phyloP scores from a whole-genome alignment of 2,113 vertebrate species.

The Lucifuga dentata region DNA sequence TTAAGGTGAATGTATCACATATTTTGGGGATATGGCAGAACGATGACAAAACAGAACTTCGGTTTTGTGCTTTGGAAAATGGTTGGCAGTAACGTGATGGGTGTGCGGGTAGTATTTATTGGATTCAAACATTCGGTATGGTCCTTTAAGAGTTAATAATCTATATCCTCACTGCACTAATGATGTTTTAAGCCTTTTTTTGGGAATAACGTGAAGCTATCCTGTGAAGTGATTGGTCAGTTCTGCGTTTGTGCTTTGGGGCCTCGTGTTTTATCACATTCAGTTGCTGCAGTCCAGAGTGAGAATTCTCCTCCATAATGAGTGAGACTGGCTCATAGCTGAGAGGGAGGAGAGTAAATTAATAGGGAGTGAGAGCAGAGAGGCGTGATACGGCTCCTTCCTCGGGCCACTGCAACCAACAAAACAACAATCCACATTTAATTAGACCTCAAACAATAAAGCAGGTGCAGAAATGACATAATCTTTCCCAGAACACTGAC shows the following conservation, averaged over 20 bases:
- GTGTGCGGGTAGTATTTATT: too few relatives aligned
- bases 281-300: neutral
- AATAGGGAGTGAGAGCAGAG: conserved; percentile 18
- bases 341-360: conserved; percentile 2
- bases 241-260: conserved; percentile 13
- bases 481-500: neutral
- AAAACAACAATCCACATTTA: conserved; percentile 31
- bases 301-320: conserved; percentile 9
- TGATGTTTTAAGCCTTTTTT: neutral
- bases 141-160: too few relatives aligned
- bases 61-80: too few relatives aligned
- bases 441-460: conserved; percentile 30
- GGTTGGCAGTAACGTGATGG: too few relatives aligned
- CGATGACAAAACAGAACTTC: too few relatives aligned
- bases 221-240: conserved; percentile 6
- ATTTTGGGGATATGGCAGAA: too few relatives aligned
- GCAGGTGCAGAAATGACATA: conserved; percentile 27
- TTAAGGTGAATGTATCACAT: too few relatives aligned
- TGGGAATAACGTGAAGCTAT: neutral
- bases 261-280: neutral
- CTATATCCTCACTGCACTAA: too few relatives aligned
- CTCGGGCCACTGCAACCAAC: conserved; percentile 24
- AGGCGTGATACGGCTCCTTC: conserved; percentile 30
- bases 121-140: too few relatives aligned
- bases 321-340: conserved; percentile 8